Evolutionary conservation across 2,113 vertebrate species (phyloP).

Genomic region (Phyllostomus discolor): DNA sequence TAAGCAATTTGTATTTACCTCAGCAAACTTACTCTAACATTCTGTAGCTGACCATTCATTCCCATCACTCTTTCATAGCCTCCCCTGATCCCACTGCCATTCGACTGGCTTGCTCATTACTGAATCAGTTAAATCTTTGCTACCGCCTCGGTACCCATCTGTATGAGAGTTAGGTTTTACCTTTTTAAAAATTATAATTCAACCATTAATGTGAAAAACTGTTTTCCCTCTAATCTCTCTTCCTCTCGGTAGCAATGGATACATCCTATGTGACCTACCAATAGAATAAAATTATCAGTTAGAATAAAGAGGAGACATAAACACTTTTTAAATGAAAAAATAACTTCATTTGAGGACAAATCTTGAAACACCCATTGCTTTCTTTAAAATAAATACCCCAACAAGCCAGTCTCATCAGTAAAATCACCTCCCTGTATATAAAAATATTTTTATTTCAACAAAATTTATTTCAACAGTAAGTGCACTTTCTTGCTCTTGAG

Average conservation of each 20-base stretch:
- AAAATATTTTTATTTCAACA: slow-evolving; percentile 38
- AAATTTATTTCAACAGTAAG: slow-evolving; percentile 40
- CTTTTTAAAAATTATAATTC: neutral
- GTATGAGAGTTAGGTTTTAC: neutral
- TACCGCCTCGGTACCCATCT: neutral
- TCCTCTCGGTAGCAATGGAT: neutral
- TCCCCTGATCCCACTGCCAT: neutral
- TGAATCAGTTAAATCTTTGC: neutral
- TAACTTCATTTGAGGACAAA: neutral
- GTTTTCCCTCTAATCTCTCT: neutral
- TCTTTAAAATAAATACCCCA: neutral
- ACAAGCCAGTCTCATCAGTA: neutral
- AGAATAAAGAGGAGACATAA: neutral
- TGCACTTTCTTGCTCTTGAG: neutral
- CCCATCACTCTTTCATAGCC: neutral
- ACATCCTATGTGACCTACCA: neutral
- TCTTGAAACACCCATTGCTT: neutral
- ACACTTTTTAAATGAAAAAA: neutral
- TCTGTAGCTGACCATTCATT: neutral
- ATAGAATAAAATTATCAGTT: neutral
- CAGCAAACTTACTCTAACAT: neutral
- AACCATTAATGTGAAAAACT: neutral
- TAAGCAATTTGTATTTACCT: neutral
- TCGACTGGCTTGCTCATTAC: neutral
- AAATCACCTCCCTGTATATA: neutral